A percentile compares a stretch with the other conserved stretches of the same genome.
Conservation (phyloP, 2,888 invertebrate genomes). For the Archips xylosteana region DNA sequence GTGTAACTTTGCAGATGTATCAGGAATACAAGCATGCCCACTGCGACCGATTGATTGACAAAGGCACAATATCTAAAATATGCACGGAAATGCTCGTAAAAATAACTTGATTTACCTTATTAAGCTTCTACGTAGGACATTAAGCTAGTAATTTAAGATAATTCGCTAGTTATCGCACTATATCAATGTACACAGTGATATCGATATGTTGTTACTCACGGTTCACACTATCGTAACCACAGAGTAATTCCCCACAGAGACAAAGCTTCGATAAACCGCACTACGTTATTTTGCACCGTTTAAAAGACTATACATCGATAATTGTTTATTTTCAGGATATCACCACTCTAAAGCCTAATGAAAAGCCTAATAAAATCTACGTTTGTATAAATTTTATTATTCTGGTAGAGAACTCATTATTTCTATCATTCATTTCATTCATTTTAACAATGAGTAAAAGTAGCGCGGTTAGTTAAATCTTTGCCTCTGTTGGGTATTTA, state of each 20-base stretch:
- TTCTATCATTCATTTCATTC: background rate
- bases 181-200: slow-evolving; percentile 6
- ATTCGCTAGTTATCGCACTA: slow-evolving; percentile 6
- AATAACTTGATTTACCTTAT: slow-evolving; percentile 15
- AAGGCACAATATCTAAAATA: slow-evolving; percentile 65
- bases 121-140: slow-evolving; percentile 17
- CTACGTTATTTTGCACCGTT: background rate
- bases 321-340: background rate
- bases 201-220: background rate
- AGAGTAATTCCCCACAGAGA: background rate
- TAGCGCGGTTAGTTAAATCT: background rate
- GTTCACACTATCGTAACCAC: background rate
- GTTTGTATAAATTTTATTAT: background rate
- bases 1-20: slow-evolving; percentile 71
- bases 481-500: slow-evolving; percentile 1
- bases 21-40: slow-evolving; percentile 76
- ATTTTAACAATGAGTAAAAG: background rate
- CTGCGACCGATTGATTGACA: slow-evolving; percentile 72
- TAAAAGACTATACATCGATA: background rate
- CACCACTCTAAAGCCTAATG: background rate
- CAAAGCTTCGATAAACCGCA: background rate
- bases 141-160: slow-evolving; percentile 20
- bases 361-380: background rate
- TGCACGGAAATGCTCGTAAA: slow-evolving; percentile 67
- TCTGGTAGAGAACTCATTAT: background rate